Base-by-base conservation (phyloP, 2,888 invertebrate species). In the Agrotis exclamationis region DNA sequence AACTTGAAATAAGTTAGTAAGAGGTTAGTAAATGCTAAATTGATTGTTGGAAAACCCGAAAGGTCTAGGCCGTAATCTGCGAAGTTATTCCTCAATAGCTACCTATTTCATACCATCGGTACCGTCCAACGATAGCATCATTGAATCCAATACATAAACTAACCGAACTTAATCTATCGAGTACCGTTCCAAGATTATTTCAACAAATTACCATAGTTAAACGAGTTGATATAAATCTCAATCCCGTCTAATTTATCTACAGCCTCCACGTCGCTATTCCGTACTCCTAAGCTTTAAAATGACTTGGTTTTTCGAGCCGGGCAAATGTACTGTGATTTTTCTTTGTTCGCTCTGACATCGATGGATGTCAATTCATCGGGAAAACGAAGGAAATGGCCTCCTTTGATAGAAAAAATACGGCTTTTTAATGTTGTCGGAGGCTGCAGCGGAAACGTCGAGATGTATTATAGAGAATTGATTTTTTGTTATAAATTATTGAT, bases 281-380 rank as follows among this genome's bases (percentile, higher is more conserved):
- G 72, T 45, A 69, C 73, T 70, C 77, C 58, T 79, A 85, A 85
- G 85, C 85, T 84, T 89, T 85, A 85, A 86, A 88, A 87, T 84
- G 73, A 81, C 74, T 74, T 76, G 85, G 77, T 84, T 86, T 85
- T 81, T 84, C 83, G 79, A 71, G 78, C 85, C 74, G 69, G 67
- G 73, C 80, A 89, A 91, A 90, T 89, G 87, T 88, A 87, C 89
- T 87, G 86, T 88, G 87, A 88, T 88, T 89, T 89, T 83, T 86
- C 88, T 89, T 88, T 93, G 92, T 92, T 90, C 89, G 84, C 70
- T 65, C 73, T 86, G 91, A 91, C 88, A 86, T 90, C 90, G 89
- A 92, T 92, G 83, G 91, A 92, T 91, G 92, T 92, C 92, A 92
- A 91, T 93, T 91, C 89, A 91, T 88, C 86, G 88, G 86, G 88